phyloP scores from a whole-genome alignment of 2,797 vertebrate genomes.

The Euthynnus affinis region DNA sequence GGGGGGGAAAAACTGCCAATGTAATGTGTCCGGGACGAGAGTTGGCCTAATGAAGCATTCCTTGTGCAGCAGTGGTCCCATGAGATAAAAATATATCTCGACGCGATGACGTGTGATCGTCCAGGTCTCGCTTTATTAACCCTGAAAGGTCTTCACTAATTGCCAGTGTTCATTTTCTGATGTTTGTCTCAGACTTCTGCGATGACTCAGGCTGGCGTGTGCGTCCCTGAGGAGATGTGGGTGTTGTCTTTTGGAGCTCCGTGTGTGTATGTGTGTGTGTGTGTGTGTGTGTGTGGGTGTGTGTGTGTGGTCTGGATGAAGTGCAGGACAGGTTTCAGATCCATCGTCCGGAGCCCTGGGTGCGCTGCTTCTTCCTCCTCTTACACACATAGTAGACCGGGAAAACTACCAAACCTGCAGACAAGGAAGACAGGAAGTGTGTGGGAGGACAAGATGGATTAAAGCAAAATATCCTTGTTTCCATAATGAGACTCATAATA shows the following conservation, averaged over 20 bases:
- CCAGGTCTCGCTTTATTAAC: conserved; percentile 8
- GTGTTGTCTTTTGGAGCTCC: conserved; percentile 24
- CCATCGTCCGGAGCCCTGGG: conserved; percentile 85
- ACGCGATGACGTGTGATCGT: not conserved
- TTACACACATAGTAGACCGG: conserved; percentile 98
- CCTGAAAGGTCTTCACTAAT: conserved; percentile 26
- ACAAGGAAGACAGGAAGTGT: conserved; percentile 1
- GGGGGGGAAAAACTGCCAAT: conserved; percentile 8
- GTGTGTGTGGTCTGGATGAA: conserved; percentile 21
- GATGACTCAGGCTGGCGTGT: conserved; percentile 57
- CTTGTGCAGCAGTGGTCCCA: not conserved
- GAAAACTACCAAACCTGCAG: conserved; percentile 92
- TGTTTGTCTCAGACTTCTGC: conserved; percentile 8
- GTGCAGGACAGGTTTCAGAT: conserved; percentile 67
- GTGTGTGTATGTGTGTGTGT: conserved; percentile 13
- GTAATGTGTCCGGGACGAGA: not conserved
- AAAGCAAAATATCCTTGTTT: not conserved
- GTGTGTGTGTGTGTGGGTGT: conserved; percentile 13
- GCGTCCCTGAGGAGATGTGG: conserved; percentile 70
- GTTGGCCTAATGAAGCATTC: not conserved
- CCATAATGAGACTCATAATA: not conserved
- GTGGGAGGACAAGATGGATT: not conserved
- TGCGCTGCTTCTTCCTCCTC: conserved; percentile 91
- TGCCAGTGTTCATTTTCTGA: not conserved
- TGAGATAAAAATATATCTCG: not conserved